Evolutionary conservation across 2,888 invertebrate species (phyloP).

Genomic region (Craniophora ligustri): DNA sequence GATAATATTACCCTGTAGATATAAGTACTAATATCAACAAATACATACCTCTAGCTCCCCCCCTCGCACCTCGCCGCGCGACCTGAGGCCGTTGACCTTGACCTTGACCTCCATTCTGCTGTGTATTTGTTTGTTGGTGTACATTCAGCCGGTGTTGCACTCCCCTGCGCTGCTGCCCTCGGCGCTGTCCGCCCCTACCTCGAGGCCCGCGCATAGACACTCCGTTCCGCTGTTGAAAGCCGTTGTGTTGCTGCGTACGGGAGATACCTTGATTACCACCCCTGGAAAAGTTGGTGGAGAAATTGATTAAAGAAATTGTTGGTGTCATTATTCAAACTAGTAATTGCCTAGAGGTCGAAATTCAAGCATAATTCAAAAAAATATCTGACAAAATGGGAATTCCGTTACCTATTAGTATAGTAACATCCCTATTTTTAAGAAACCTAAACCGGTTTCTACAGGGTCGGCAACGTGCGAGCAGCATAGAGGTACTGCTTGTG

Average conservation of each 20-base stretch:
- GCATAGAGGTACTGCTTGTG: no score
- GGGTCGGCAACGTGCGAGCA: no score
- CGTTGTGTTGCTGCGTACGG: conserved; percentile 6
- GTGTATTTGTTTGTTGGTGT: conserved; percentile 2
- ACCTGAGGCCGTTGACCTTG: conserved; percentile 36
- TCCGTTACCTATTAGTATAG: no score
- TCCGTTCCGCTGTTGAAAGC: conserved; percentile 4
- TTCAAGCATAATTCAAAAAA: no score
- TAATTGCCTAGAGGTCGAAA: no score
- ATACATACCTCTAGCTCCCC: conserved; percentile 46
- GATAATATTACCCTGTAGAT: no score
- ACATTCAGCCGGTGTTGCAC: neutral
- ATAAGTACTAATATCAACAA: neutral
- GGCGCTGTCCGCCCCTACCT: conserved; percentile 1
- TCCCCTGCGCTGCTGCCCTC: neutral
- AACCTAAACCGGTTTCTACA: no score
- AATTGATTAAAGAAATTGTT: no score
- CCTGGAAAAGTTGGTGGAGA: conserved; percentile 7
- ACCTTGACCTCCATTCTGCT: neutral
- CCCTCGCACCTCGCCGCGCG: conserved; percentile 34
- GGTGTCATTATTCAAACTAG: no score
- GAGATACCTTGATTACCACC: conserved; percentile 16
- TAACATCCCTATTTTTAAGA: no score
- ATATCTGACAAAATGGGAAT: no score
- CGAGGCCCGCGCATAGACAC: neutral